A percentile compares a stretch with the other conserved stretches of the same genome.
phyloP scores from a whole-genome alignment of 2,888 invertebrate genomes.

The Lasiommata megera region DNA sequence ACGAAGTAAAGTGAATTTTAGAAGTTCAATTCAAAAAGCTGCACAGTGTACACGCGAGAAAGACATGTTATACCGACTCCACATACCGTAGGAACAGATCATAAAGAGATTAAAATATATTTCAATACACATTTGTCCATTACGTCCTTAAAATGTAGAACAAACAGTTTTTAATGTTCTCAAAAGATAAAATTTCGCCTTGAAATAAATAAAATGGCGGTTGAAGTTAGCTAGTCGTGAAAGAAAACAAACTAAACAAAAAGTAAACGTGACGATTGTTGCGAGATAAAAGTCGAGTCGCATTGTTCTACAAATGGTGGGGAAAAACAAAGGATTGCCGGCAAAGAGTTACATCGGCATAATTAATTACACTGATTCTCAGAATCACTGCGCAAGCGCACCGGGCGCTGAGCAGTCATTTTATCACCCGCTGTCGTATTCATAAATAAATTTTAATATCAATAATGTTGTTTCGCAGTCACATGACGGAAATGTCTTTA shows the following conservation, averaged over 20 bases:
- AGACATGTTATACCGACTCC: too few relatives aligned
- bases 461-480: conserved; percentile 30
- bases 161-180: too few relatives aligned
- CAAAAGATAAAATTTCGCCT: too few relatives aligned
- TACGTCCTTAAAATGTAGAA: too few relatives aligned
- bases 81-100: too few relatives aligned
- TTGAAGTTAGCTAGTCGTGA: neutral
- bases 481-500: conserved; percentile 42
- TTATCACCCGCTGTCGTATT: conserved; percentile 61
- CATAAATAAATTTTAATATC: conserved; percentile 58
- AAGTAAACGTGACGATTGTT: conserved; percentile 58
- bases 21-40: too few relatives aligned
- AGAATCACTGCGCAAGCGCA: conserved; percentile 61
- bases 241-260: conserved; percentile 38
- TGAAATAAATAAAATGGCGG: too few relatives aligned
- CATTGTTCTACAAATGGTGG: conserved; percentile 72
- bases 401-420: conserved; percentile 55
- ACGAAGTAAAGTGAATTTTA: too few relatives aligned
- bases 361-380: conserved; percentile 74
- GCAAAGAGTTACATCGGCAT: conserved; percentile 55
- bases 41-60: too few relatives aligned
- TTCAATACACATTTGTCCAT: too few relatives aligned
- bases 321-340: conserved; percentile 65
- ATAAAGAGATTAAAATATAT: too few relatives aligned
- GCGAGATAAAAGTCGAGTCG: conserved; percentile 64